Evolutionary conservation across 2,888 invertebrate species (phyloP).

Genomic region (Drepanosiphum platanoidis): DNA sequence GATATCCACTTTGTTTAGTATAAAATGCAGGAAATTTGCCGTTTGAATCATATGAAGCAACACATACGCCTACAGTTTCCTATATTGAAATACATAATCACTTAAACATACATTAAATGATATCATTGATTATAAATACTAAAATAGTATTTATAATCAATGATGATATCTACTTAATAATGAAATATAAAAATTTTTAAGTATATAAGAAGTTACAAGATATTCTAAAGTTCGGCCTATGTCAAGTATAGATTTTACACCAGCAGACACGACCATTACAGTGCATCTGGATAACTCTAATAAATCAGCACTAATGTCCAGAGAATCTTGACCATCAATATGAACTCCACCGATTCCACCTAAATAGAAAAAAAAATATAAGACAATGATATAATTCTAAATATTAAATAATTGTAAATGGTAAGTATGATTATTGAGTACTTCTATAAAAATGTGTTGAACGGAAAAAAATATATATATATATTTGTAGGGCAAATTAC

Average conservation of each 20-base stretch:
- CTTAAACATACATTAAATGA: not conserved
- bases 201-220: constrained; percentile 77
- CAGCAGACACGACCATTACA: constrained; percentile 92
- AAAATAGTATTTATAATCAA: no score
- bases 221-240: constrained; percentile 93
- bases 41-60: constrained; percentile 77
- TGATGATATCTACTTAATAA: constrained; percentile 5
- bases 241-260: constrained; percentile 96
- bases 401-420: no score
- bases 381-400: no score
- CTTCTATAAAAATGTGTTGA: no score
- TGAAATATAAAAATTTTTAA: not conserved
- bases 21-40: constrained; percentile 94
- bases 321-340: constrained; percentile 82
- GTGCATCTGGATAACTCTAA: constrained; percentile 87
- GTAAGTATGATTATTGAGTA: no score
- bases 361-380: constrained; percentile 62
- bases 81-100: constrained; percentile 66
- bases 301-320: constrained; percentile 96
- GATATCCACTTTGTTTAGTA: constrained; percentile 77
- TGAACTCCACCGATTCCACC: constrained; percentile 93
- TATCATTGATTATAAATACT: no score
- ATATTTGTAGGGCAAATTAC: no score
- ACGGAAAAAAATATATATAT: no score
- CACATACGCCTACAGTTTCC: constrained; percentile 96